phyloP scores from a whole-genome alignment of 2,113 vertebrate species.

The Bos javanicus region DNA sequence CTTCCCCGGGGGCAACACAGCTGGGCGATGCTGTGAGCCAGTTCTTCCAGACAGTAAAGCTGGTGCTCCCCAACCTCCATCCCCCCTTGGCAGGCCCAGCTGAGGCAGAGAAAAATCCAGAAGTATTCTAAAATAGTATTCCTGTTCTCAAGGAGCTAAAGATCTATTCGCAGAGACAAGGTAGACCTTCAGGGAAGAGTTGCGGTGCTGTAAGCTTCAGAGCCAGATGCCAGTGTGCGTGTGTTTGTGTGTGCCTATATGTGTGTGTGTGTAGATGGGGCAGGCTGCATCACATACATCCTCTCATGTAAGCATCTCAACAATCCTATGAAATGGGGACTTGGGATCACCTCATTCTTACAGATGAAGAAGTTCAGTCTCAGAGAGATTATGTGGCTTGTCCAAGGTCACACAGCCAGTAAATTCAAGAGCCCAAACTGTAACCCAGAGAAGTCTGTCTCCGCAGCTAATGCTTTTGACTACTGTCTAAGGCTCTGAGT shows the following conservation, averaged over 20 bases:
- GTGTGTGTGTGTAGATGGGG: no score
- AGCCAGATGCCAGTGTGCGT: background rate
- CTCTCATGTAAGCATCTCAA: background rate
- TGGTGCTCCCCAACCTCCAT: background rate
- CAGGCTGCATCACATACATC: background rate
- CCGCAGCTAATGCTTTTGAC: background rate
- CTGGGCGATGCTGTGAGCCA: background rate
- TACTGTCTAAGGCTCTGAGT: background rate
- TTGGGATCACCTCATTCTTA: background rate
- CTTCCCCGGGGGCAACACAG: background rate
- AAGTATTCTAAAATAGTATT: background rate
- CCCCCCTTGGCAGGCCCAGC: background rate
- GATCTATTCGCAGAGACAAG: background rate
- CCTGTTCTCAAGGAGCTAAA: background rate
- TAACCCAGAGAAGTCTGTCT: background rate
- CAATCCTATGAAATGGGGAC: background rate
- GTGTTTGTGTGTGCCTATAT: accelerated
- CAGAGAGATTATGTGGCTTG: background rate
- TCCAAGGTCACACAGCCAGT: background rate
- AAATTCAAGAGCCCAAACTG: background rate
- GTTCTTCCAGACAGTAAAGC: background rate
- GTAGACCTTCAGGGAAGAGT: background rate
- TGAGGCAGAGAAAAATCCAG: background rate
- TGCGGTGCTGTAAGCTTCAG: background rate
- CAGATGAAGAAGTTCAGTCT: background rate